Percentiles rank a stretch among this genome's conserved stretches.
Conservation (phyloP, 92 coral and sea anemone genomes). For the Epizoanthus stellaris region DNA sequence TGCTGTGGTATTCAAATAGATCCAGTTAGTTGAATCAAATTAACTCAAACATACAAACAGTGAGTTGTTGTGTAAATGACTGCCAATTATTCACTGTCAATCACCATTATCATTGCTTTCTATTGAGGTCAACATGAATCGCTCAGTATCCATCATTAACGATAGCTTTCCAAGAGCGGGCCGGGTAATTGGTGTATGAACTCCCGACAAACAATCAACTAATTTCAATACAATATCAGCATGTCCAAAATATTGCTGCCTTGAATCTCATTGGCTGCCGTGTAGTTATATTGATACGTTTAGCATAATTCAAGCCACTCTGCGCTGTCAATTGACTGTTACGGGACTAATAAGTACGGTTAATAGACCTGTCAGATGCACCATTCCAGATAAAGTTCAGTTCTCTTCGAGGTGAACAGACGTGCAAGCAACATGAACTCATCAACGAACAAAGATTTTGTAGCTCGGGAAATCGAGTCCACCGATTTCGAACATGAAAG, state of each 20-base stretch:
- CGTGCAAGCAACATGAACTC: constrained; percentile 41
- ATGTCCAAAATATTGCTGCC: constrained; percentile 76
- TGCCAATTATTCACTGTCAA: constrained; percentile 69
- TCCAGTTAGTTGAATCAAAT: constrained; percentile 28
- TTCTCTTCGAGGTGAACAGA: constrained; percentile 55
- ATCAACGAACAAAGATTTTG: constrained; percentile 1
- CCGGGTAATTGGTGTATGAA: constrained; percentile 83
- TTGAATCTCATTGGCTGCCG: constrained; percentile 66
- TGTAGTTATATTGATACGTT: constrained; percentile 82
- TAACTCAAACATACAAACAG: constrained; percentile 45
- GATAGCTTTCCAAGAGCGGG: constrained; percentile 78
- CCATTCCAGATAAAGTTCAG: constrained; percentile 55
- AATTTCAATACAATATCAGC: constrained; percentile 86
- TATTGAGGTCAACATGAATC: constrained; percentile 55
- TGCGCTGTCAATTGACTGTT: constrained; percentile 79
- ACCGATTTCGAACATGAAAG: constrained; percentile 36
- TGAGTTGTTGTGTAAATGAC: constrained; percentile 15
- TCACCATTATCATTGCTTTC: constrained; percentile 74
- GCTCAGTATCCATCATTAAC: constrained; percentile 65
- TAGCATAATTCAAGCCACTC: constrained; percentile 79
- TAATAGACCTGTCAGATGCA: constrained; percentile 65
- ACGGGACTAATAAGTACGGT: constrained; percentile 74
- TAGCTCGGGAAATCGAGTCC: constrained; percentile 8
- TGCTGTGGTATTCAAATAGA: constrained; percentile 14
- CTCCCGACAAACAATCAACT: constrained; percentile 80